Percentiles rank a stretch among this genome's conserved stretches.
Evolutionary conservation across 2,888 invertebrate species (phyloP).

Genomic region (Coremacera marginata): DNA sequence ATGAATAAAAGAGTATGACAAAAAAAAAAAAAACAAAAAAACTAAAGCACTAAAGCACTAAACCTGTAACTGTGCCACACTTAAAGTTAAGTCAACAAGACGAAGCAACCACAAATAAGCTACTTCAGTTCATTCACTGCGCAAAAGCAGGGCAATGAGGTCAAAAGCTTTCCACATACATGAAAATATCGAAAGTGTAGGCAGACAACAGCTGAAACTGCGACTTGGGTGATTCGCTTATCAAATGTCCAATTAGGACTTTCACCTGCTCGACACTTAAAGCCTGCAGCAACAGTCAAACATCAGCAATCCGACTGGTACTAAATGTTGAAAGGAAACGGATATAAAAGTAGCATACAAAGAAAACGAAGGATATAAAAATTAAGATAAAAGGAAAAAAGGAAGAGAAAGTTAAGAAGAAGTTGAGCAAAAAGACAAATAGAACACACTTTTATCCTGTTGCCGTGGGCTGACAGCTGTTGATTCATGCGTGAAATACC

Average conservation of each 20-base stretch:
- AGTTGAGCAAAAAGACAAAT: too few relatives aligned
- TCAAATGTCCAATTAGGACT: slow-evolving; percentile 16
- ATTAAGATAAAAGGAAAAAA: background rate
- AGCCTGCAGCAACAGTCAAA: slow-evolving; percentile 4
- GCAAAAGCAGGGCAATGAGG: background rate
- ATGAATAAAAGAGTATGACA: too few relatives aligned
- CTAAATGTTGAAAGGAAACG: background rate
- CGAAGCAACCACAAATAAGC: background rate
- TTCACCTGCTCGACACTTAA: slow-evolving; percentile 5
- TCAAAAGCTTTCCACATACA: background rate
- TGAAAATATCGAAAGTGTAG: background rate
- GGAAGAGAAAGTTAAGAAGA: background rate
- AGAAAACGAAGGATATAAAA: background rate
- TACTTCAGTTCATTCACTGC: too few relatives aligned
- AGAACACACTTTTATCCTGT: background rate
- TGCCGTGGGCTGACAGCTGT: slow-evolving; percentile 8
- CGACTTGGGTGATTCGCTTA: background rate
- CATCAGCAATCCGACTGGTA: background rate
- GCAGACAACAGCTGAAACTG: too few relatives aligned
- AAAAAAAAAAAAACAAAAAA: too few relatives aligned
- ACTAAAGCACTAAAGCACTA: too few relatives aligned
- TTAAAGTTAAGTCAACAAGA: background rate
- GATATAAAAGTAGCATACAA: background rate
- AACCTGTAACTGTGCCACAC: background rate
- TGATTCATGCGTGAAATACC: slow-evolving; percentile 44